phyloP scores from a whole-genome alignment of 2,888 invertebrate species.

The Pseudococcus jackbeardsleyi region DNA sequence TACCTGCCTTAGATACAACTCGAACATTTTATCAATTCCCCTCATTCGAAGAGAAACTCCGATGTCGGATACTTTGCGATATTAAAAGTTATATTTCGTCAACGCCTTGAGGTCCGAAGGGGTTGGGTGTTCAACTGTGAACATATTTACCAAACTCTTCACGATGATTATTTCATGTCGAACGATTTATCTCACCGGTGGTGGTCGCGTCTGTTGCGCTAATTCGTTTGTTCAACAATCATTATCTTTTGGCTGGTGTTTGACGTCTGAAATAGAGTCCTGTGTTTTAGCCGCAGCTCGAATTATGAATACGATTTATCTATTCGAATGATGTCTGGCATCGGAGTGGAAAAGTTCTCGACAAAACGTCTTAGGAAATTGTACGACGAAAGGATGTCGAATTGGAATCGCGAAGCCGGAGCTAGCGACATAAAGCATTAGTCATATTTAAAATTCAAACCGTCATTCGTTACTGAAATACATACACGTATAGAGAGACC shows the following conservation, averaged over 20 bases:
- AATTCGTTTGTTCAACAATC: slow-evolving; percentile 13
- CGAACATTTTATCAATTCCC: slow-evolving; percentile 12
- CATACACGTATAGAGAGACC: slow-evolving; percentile 12
- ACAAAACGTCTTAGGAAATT: no score
- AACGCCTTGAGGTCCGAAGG: background rate
- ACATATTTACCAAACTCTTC: slow-evolving; percentile 15
- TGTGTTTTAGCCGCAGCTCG: no score
- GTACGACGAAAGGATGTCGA: no score
- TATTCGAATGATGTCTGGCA: no score
- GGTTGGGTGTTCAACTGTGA: background rate
- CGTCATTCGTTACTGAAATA: slow-evolving; percentile 37
- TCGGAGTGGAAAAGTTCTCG: no score
- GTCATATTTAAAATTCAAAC: slow-evolving; percentile 61
- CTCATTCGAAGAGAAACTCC: background rate
- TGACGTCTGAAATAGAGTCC: no score
- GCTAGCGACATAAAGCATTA: slow-evolving; percentile 6
- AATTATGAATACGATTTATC: no score
- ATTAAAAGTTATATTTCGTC: slow-evolving; percentile 49
- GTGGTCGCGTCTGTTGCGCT: background rate
- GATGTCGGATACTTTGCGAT: background rate
- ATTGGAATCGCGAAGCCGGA: background rate
- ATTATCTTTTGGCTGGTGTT: background rate
- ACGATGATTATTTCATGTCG: slow-evolving; percentile 40
- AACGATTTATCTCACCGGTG: slow-evolving; percentile 30
- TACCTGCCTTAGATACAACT: background rate